Conservation (phyloP, 2,888 invertebrate species). For the Aspidapion aeneum region DNA sequence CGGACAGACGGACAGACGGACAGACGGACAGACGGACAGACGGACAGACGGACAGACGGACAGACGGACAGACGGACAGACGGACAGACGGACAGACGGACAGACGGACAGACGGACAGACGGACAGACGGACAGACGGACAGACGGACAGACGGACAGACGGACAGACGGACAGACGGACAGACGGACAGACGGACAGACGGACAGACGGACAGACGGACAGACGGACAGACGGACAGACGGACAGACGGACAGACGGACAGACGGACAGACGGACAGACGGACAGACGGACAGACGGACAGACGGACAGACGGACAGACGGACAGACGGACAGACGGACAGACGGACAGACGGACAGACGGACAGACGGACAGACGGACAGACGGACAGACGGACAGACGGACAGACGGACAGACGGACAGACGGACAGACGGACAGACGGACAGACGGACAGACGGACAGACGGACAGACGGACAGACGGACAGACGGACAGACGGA, state of each 20-base stretch:
- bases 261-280: constrained; percentile 14
- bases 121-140: constrained; percentile 12
- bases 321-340: constrained; percentile 9
- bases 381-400: constrained; percentile 13
- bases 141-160: constrained; percentile 16
- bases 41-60: constrained; percentile 13
- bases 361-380: constrained; percentile 14
- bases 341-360: constrained; percentile 13
- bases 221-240: constrained; percentile 16
- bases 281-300: constrained; percentile 16
- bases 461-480: constrained; percentile 14
- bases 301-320: constrained; percentile 12
- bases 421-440: constrained; percentile 15
- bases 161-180: constrained; percentile 16
- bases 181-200: constrained; percentile 16
- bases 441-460: constrained; percentile 13
- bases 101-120: too few species aligned
- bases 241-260: constrained; percentile 14
- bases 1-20: constrained; percentile 15
- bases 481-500: constrained; percentile 13
- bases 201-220: constrained; percentile 16
- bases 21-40: constrained; percentile 16
- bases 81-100: constrained; percentile 12
- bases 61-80: constrained; percentile 16
- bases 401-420: constrained; percentile 14